These are phyloP conservation scores for Tetragonula clypearis DNA, from an alignment of 1,140 invertebrate species.

Conservation along the genomic window DNA sequence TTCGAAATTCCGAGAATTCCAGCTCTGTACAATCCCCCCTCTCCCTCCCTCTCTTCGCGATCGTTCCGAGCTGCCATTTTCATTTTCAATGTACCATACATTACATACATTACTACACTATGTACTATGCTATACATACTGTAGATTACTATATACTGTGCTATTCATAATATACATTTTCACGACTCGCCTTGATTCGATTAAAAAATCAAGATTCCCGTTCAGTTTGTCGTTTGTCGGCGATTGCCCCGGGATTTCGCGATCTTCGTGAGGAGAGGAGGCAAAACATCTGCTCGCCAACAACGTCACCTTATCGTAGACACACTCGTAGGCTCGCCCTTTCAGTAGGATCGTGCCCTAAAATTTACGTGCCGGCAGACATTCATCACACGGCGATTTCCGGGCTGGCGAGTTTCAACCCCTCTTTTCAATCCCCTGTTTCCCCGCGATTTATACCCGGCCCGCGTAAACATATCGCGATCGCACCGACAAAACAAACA, in stretches of 20 bases:
- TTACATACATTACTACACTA: too few species aligned
- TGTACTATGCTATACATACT: too few species aligned
- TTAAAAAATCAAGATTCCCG: neutral
- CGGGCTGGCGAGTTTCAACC: neutral
- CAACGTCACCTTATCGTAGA: neutral
- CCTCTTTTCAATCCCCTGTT: constrained; percentile 26
- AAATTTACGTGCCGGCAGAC: neutral
- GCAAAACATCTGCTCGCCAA: neutral
- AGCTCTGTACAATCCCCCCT: too few species aligned
- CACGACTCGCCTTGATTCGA: neutral
- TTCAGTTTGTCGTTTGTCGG: neutral
- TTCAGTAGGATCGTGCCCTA: too few species aligned
- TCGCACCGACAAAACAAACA: constrained; percentile 26
- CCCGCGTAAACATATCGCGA: constrained; percentile 29
- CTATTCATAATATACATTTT: too few species aligned
- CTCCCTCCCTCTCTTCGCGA: neutral
- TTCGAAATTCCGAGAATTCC: constrained; percentile 15
- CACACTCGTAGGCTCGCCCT: too few species aligned
- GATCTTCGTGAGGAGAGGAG: neutral
- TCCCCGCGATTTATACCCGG: constrained; percentile 28
- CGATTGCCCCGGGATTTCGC: neutral
- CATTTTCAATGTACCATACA: too few species aligned
- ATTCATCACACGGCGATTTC: constrained; percentile 22
- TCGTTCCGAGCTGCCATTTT: too few species aligned
- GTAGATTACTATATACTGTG: too few species aligned